Conservation (phyloP, 2,888 invertebrate species). For the Cistogaster globosa region DNA sequence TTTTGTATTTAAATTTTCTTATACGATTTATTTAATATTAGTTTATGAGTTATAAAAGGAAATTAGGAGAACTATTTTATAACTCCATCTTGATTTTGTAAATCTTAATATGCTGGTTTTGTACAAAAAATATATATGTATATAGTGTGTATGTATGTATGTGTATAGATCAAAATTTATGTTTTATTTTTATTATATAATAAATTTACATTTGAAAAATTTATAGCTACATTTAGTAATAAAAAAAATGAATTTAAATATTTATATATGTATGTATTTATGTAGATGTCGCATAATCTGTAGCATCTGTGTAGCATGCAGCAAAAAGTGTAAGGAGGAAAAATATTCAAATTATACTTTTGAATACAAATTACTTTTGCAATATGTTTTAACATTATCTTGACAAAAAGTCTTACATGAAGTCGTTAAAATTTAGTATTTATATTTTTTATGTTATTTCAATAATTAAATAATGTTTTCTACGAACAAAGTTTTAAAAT, state of each 20-base stretch:
- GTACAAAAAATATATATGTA: constrained; percentile 53
- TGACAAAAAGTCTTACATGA: no score
- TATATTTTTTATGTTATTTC: no score
- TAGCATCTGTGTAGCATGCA: not conserved
- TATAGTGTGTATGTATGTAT: no score
- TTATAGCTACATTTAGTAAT: constrained; percentile 23
- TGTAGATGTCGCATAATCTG: not conserved
- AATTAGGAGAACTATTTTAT: constrained; percentile 52
- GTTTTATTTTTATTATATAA: constrained; percentile 14
- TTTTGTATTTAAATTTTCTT: constrained; percentile 36
- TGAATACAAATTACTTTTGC: no score
- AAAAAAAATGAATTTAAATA: constrained; percentile 6
- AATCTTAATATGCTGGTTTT: constrained; percentile 34
- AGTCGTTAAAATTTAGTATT: no score
- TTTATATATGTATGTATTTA: not conserved
- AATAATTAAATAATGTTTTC: no score
- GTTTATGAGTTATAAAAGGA: constrained; percentile 45
- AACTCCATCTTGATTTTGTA: constrained; percentile 32
- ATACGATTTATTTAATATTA: constrained; percentile 38
- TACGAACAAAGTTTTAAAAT: no score
- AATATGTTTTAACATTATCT: no score
- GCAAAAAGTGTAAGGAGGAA: no score
- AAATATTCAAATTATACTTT: no score
- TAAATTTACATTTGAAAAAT: constrained; percentile 53
- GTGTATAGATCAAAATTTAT: constrained; percentile 9